Evolutionary conservation across 2,888 invertebrate species (phyloP).

Genomic region (Coronaproctus castanopsis): DNA sequence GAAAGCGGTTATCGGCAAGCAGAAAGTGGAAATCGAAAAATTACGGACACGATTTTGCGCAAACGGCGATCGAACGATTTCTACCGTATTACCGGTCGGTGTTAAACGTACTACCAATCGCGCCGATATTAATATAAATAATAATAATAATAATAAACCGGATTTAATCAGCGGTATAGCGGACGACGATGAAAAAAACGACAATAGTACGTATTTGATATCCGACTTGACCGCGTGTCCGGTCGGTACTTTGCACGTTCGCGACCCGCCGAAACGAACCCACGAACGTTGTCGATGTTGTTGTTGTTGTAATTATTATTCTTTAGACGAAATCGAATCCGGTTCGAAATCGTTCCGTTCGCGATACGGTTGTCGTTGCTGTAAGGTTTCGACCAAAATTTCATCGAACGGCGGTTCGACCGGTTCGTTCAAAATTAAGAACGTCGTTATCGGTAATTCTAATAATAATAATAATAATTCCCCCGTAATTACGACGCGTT

Average conservation of each 20-base stretch:
- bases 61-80: not conserved
- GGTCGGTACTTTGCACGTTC: not conserved
- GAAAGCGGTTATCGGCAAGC: not conserved
- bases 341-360: not conserved
- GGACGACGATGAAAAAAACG: constrained; percentile 13
- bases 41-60: not conserved
- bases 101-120: too few species aligned
- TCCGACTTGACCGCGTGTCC: not conserved
- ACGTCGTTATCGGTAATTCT: not conserved
- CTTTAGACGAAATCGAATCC: constrained; percentile 7
- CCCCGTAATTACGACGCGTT: not conserved
- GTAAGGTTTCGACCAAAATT: not conserved
- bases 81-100: too few species aligned
- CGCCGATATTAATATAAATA: too few species aligned
- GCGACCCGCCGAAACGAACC: not conserved
- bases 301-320: constrained; percentile 13
- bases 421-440: too few species aligned
- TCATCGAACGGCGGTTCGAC: not conserved
- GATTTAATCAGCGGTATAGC: constrained; percentile 30
- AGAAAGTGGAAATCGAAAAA: not conserved
- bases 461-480: not conserved
- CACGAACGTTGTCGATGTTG: not conserved
- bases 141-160: constrained; percentile 21
- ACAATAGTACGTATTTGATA: not conserved
- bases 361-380: not conserved